A percentile compares a stretch with the other conserved stretches of the same genome.
phyloP scores from a whole-genome alignment of 2,888 invertebrate species.

The Micropterix aruncella region DNA sequence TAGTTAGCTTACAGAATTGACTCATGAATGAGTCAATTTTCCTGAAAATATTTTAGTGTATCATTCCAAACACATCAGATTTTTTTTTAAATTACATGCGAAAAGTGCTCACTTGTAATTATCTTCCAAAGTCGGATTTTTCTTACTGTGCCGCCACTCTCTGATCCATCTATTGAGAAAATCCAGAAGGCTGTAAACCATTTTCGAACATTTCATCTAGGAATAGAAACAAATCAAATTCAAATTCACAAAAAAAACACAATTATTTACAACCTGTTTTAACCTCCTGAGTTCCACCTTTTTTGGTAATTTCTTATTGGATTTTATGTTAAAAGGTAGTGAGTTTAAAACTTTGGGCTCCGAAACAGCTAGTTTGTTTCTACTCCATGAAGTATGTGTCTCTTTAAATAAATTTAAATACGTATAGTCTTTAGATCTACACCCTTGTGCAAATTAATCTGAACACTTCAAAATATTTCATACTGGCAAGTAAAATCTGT shows the following conservation, averaged over 20 bases:
- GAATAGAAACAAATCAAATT: constrained; percentile 15
- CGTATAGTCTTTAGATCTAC: too few relatives aligned
- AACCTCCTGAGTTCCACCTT: too few relatives aligned
- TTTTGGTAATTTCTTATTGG: too few relatives aligned
- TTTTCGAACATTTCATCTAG: constrained; percentile 47
- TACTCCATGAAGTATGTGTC: too few relatives aligned
- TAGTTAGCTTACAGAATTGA: constrained; percentile 47
- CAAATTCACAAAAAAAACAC: neutral
- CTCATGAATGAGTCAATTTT: constrained; percentile 25
- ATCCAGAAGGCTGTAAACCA: constrained; percentile 59
- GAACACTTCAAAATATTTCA: too few relatives aligned
- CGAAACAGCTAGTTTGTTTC: too few relatives aligned
- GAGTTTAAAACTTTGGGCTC: too few relatives aligned
- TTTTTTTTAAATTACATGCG: too few relatives aligned
- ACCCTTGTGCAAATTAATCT: too few relatives aligned
- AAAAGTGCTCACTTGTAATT: constrained; percentile 35
- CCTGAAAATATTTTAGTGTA: constrained; percentile 6
- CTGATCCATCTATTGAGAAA: constrained; percentile 63
- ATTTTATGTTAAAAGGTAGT: too few relatives aligned
- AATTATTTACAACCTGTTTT: neutral
- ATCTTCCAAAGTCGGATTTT: constrained; percentile 26
- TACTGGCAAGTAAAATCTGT: too few relatives aligned
- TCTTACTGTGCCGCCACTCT: constrained; percentile 40
- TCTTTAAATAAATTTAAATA: too few relatives aligned
- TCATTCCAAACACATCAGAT: neutral